Conservation (phyloP, 2,113 vertebrate genomes). For the Phocoena sinus region DNA sequence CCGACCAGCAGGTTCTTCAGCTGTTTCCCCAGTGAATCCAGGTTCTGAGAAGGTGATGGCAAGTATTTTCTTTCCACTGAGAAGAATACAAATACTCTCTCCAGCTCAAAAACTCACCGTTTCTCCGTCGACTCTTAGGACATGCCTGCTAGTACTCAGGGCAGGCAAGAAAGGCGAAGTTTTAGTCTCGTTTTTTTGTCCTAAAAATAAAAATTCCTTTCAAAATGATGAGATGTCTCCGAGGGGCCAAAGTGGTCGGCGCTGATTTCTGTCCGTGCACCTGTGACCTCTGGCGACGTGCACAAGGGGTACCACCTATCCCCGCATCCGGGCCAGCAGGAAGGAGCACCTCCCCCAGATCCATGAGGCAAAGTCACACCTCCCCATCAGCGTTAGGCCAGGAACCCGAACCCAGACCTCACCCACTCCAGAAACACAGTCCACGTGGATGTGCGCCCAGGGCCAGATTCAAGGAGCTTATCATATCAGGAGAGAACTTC, state of each 20-base stretch:
- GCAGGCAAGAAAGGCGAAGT: background rate
- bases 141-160: background rate
- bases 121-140: background rate
- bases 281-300: too few species aligned
- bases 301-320: fast-evolving
- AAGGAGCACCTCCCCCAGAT: fast-evolving
- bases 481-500: too few species aligned
- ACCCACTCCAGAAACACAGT: background rate
- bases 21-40: background rate
- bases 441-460: fast-evolving
- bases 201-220: background rate
- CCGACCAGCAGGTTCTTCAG: background rate
- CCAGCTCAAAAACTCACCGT: background rate
- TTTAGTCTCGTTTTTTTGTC: background rate
- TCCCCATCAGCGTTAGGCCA: background rate
- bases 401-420: background rate
- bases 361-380: fast-evolving
- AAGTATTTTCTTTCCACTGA: background rate
- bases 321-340: background rate
- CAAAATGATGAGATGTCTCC: background rate
- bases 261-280: background rate
- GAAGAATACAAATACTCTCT: background rate
- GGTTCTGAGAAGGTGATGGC: background rate
- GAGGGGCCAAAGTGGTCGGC: background rate
- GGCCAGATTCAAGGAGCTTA: background rate